Conservation (phyloP, 2,113 vertebrate species). For the Puffinus mauretanicus region DNA sequence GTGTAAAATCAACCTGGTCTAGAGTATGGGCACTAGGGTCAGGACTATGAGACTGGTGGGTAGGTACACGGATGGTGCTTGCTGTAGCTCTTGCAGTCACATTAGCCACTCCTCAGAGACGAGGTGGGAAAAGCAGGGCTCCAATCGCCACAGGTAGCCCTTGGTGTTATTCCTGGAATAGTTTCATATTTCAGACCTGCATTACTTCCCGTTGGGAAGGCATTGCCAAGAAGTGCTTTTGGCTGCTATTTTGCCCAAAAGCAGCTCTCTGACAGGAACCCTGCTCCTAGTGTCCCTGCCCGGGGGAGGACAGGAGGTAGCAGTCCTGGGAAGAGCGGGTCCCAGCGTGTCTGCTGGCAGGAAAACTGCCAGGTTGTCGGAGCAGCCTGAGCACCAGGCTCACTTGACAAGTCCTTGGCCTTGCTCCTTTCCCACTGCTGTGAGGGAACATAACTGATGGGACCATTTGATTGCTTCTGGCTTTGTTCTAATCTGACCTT, state of each 20-base stretch:
- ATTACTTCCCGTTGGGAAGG: neutral
- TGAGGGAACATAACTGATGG: neutral
- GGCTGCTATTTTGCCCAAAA: neutral
- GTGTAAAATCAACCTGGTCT: neutral
- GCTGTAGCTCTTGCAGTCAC: neutral
- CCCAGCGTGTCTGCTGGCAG: neutral
- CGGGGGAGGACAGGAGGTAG: neutral
- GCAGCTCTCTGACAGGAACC: neutral
- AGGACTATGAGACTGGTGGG: neutral
- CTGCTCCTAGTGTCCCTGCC: neutral
- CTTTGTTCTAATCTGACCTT: neutral
- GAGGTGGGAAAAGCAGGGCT: neutral
- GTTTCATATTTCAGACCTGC: neutral
- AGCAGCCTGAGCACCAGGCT: neutral
- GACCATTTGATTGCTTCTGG: neutral
- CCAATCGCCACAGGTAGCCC: too few species aligned
- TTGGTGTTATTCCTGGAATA: neutral
- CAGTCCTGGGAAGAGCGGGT: neutral
- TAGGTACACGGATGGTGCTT: neutral
- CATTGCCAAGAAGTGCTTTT: neutral
- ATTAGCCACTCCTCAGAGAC: too few species aligned
- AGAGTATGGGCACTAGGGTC: too few species aligned
- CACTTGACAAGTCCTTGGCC: neutral
- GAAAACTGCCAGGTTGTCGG: neutral
- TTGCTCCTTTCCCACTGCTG: neutral